Evolutionary conservation across 1,140 invertebrate genomes (phyloP), one percentile per base, ranked within the genome.

Genomic region (Calephelis nemesis): DNA sequence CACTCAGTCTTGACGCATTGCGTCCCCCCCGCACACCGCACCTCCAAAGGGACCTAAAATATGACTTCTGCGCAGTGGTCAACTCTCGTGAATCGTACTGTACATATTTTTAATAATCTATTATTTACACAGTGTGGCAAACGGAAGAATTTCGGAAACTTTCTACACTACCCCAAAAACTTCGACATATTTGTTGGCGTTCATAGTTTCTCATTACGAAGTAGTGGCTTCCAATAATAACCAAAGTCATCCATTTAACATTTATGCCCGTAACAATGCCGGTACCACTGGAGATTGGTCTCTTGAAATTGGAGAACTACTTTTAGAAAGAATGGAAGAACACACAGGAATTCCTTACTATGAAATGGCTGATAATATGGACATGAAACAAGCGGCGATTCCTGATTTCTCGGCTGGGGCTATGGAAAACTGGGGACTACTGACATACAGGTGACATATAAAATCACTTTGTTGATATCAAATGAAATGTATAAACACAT

Each of bases 161-260:
- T 91, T 90, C 69, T 70, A 77, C 70, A 89, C 82, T 4, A 96
- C 95, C 1, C 94, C 96, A 0, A 84, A 88, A 0, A 98, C 98
- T 95, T 97, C 97, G 0, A 97, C 97, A 0, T 98, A 98, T 74
- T 84, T 98, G 4, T 88, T 98, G 6, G 97, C 97, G 0, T 97
- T 98, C 79, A 93, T 97, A 4, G 94, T 98, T 0, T 96, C 95
- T 7, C 96, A 98, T 73, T 98, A 97, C 47, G 62, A 71, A 0
- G 77, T 49, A 6, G 77, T 83, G n/a, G 73, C 81, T 15, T 54
- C 49, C 0, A 76, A 69, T 52, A 82, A 74, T 15, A 72, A 84
- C 13, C 19, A 70, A 1, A 50, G 74, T 0, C 93, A 93, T 58
- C 93, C 94, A 1, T 93, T 95, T 62, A 77, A 84, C 13, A 95